Percentiles rank a stretch among this genome's conserved stretches.
phyloP scores from a whole-genome alignment of 2,113 vertebrate genomes.

The Hippocampus zosterae region DNA sequence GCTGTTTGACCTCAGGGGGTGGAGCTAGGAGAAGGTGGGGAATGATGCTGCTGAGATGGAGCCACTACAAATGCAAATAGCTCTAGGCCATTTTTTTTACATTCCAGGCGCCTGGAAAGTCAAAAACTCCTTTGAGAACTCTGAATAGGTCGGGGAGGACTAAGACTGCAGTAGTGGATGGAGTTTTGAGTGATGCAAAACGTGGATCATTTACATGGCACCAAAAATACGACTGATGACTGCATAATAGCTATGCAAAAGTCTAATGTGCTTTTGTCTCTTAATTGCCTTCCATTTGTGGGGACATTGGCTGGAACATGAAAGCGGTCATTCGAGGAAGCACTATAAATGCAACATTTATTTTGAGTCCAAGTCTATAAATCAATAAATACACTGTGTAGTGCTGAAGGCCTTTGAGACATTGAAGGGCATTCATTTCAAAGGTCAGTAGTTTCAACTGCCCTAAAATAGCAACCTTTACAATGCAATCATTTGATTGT shows the following conservation, averaged over 20 bases:
- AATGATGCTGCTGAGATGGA: conserved; percentile 44
- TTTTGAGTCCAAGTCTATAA: conserved; percentile 8
- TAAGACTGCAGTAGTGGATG: too few relatives aligned
- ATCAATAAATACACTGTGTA: conserved; percentile 18
- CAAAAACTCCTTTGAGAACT: conserved; percentile 38
- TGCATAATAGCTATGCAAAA: conserved; percentile 25
- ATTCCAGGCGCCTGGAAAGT: conserved; percentile 60
- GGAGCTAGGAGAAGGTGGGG: conserved; percentile 1
- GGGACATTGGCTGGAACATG: background rate
- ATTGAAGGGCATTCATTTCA: conserved; percentile 13
- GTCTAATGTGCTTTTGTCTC: conserved; percentile 23
- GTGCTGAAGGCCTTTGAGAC: background rate
- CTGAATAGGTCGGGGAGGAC: background rate
- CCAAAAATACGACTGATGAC: conserved; percentile 34
- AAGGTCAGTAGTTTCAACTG: conserved; percentile 8
- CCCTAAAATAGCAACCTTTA: conserved; percentile 16
- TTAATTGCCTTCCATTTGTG: conserved; percentile 10
- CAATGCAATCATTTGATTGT: conserved; percentile 2
- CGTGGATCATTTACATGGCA: conserved; percentile 44
- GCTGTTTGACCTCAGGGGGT: conserved; percentile 56
- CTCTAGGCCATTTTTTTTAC: conserved; percentile 61
- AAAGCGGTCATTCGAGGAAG: background rate
- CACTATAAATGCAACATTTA: conserved; percentile 7
- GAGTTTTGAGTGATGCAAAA: conserved; percentile 38
- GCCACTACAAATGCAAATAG: conserved; percentile 54